Evolutionary conservation across 2,113 vertebrate genomes (phyloP).

Genomic region (Cettia cetti): DNA sequence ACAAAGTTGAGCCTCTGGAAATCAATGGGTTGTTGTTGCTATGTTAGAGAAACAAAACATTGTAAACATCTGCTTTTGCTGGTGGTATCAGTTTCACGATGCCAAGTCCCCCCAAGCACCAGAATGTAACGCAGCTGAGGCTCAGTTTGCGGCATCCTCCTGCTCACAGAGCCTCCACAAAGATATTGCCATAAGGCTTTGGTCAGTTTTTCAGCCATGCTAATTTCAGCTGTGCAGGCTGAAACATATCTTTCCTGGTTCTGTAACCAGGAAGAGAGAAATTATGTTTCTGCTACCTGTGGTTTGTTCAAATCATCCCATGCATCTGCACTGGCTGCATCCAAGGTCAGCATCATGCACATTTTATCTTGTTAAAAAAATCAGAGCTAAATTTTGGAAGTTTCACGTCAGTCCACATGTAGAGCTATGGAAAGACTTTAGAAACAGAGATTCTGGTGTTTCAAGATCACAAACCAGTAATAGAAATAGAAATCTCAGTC

Average conservation of each 20-base stretch:
- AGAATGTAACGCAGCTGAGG: neutral
- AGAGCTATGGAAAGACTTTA: neutral
- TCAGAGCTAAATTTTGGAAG: neutral
- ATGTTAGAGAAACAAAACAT: neutral
- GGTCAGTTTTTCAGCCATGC: neutral
- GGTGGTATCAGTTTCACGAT: neutral
- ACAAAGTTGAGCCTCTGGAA: neutral
- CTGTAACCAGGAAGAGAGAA: neutral
- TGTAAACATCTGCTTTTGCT: neutral
- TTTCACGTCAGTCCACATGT: neutral
- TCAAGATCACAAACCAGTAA: neutral
- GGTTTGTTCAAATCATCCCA: neutral
- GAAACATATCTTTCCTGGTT: neutral
- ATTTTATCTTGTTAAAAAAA: neutral
- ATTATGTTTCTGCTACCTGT: neutral
- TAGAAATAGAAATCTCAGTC: neutral
- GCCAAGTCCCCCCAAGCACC: neutral
- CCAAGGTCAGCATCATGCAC: neutral
- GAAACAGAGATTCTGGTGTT: neutral
- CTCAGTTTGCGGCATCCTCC: neutral
- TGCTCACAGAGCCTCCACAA: neutral
- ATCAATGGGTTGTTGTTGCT: neutral
- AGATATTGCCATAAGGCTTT: neutral
- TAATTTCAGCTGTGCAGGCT: neutral
- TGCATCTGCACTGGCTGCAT: fast-evolving